Base-by-base conservation (phyloP, 2,888 invertebrate genomes). In the Epiblema foenella region DNA sequence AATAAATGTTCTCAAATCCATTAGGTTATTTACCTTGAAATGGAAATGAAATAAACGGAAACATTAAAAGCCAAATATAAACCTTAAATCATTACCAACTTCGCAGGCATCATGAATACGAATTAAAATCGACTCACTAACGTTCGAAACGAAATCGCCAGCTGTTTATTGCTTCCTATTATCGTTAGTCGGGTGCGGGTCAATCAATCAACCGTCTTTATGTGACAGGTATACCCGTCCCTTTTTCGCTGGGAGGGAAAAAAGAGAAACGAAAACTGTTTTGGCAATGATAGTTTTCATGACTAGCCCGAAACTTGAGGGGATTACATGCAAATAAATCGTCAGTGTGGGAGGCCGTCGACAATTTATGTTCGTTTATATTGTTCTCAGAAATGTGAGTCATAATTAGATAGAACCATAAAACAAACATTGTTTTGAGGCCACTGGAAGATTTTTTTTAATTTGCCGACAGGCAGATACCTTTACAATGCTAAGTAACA, bases 151-250 rank as follows among this genome's bases (percentile, higher is more conserved):
- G 80, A 81, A 82, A 84, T 84, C 79, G 84, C 81, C 92, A 91
- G 90, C 90, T 92, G 91, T 91, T 91, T 90, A 91, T 89, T 83
- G 87, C 86, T 90, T 89, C 89, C 89, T 88, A 86, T 85, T 82
- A 85, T 82, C 90, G 90, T 89, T 88, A 89, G 89, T 85, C 77
- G 87, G 83, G 86, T 91, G 90, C 89, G 89, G 91, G 90, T 85
- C 90, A 88, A 93, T 93, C 92, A 90, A 93, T 93, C 92, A 91
- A 87, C 79, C 75, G 84, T 88, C 86, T 90, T 91, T 91, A 91
- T 91, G 90, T 90, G 90, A 91, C 91, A 88, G 86, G 83, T 87
- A 86, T 84, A 84, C 84, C 85, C 78, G 77, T 87, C 87, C 86
- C 87, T 81, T 82, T 87, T 85, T 77, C 82, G 72, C 77, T 60